Evolutionary conservation across 2,113 vertebrate species (phyloP).

Genomic region (Chiloscyllium plagiosum): DNA sequence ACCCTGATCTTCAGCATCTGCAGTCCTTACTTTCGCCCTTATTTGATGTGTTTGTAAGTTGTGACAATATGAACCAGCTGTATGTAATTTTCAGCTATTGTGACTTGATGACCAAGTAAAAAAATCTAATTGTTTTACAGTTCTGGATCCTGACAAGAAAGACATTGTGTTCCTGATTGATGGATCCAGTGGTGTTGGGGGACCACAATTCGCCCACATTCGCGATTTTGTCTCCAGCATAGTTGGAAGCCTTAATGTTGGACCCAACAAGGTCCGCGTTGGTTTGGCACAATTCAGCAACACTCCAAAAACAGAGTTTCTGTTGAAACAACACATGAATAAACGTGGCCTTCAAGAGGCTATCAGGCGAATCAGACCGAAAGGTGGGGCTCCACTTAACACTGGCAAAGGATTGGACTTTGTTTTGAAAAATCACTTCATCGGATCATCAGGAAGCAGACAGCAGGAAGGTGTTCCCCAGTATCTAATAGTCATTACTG

Average conservation of each 20-base stretch:
- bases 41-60: neutral
- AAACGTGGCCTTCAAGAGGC: conserved; percentile 54
- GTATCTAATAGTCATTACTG: conserved; percentile 78
- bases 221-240: conserved; percentile 79
- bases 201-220: conserved; percentile 67
- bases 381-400: conserved; percentile 54
- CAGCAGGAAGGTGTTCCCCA: conserved; percentile 73
- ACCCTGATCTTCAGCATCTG: no score
- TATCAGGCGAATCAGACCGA: conserved; percentile 48
- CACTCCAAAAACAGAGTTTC: conserved; percentile 52
- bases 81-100: neutral
- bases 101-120: neutral
- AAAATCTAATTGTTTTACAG: conserved; percentile 41
- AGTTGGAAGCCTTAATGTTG: conserved; percentile 64
- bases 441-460: conserved; percentile 75
- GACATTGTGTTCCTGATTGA: conserved; percentile 92
- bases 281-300: conserved; percentile 61
- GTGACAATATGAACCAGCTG: neutral
- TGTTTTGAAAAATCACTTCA: conserved; percentile 72
- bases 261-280: conserved; percentile 52
- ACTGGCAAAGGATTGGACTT: conserved; percentile 73
- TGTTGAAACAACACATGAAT: conserved; percentile 51
- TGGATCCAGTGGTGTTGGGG: conserved; percentile 64
- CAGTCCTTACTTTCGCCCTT: no score
- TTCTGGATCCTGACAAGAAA: conserved; percentile 59